Evolutionary conservation across 2,888 invertebrate species (phyloP), one percentile per base, ranked within the genome.

Genomic region (Mycogona germanica): DNA sequence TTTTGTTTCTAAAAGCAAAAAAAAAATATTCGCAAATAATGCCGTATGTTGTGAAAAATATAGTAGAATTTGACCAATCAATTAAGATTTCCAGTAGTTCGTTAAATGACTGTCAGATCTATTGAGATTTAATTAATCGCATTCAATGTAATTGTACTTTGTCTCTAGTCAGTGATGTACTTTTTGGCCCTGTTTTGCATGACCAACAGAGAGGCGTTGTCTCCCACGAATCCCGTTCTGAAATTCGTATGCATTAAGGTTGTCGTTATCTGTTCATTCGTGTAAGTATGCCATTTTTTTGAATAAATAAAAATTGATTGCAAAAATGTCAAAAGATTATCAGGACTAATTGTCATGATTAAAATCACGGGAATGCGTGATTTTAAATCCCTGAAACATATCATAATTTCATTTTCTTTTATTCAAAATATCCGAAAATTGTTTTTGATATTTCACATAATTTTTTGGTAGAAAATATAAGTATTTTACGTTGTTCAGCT

Each of bases 241-340:
- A 96, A 96, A 72, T 95, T 96, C 73, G 75, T 96, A 51, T 95
- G 95, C 70, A 93, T 96, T 62, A 96, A 96, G 74, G 89, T 92
- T 61, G 93, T 96, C 52, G 92, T 96, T 25, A 96, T 96, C 75
- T 89, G 95, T 69, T 95, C 95, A 45, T 96, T 96, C 73, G 95
- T 95, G 95, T 95, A 79, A 84, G 88, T 65, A 41, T 19, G 14
- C 1, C 14, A 12, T 7, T 12, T 7, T 12, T 12, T 32, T 32
- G n/a, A 32, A 9, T 32, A n/a, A 12, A 12, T 32, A n/a, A 32
- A 12, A 32, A 12, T 12, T 32, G n/a, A 32, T 32, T 12, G 21
- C 14, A 56, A 53, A 55, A 57, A 61, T 9, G 9, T 32, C n/a
- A 9, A 12, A 32, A 12, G n/a, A 32, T 9, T 32, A 12, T 32